A percentile compares a stretch with the other conserved stretches of the same genome.
These are phyloP conservation scores for Pherbina coryleti DNA, from an alignment of 2,888 invertebrate species.

Conservation along the genomic window DNA sequence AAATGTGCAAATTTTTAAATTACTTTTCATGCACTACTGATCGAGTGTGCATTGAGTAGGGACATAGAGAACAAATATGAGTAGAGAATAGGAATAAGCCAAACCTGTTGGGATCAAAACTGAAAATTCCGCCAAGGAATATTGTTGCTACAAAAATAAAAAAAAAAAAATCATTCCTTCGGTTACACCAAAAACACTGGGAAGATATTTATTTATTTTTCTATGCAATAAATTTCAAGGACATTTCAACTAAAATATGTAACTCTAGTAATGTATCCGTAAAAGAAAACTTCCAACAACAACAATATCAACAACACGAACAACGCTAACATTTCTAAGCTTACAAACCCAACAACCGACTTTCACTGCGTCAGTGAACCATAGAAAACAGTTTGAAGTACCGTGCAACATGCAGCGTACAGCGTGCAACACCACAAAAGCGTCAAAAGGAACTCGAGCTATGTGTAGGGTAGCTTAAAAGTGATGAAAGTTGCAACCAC, in stretches of 20 bases:
- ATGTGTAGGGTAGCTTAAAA: too few relatives aligned
- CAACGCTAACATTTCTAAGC: background rate
- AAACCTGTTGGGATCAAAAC: too few relatives aligned
- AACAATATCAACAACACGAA: background rate
- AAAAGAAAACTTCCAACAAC: background rate
- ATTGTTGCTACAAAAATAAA: too few relatives aligned
- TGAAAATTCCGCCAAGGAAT: too few relatives aligned
- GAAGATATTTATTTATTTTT: background rate
- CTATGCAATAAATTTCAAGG: background rate
- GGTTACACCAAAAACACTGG: background rate
- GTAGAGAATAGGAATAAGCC: too few relatives aligned
- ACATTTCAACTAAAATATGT: background rate
- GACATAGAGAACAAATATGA: too few relatives aligned
- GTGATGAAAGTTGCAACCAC: background rate
- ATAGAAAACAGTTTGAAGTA: slow-evolving; percentile 19
- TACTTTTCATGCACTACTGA: too few relatives aligned
- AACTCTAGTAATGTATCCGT: background rate
- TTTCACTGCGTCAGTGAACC: slow-evolving; percentile 29
- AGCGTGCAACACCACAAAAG: slow-evolving; percentile 3
- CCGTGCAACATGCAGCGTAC: background rate
- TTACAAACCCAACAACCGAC: background rate
- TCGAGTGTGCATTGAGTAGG: too few relatives aligned
- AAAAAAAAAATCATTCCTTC: background rate
- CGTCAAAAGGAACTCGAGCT: slow-evolving; percentile 20
- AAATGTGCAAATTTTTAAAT: too few relatives aligned